Evolutionary conservation across 2,888 invertebrate species (phyloP), one percentile per base, ranked within the genome.

Genomic region (Augochlorella aurata): DNA sequence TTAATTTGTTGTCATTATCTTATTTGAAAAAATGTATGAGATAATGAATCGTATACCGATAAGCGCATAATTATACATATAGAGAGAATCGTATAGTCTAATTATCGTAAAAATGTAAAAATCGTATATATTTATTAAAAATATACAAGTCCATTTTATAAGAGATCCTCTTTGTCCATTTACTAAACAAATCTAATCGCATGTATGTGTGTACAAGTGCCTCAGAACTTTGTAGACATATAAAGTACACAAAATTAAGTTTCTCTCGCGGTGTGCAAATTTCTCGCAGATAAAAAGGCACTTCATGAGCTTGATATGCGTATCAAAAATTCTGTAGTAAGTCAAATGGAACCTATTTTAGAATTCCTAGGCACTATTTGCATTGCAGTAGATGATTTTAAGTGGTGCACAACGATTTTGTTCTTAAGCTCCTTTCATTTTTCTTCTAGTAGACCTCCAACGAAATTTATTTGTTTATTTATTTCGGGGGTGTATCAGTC

Each of bases 401-500:
- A 58, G 66, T 73, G 54, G 54, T 67, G 49, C 16, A 38, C 50
- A 16, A 45, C 24, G 54, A 69, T 24, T 24, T 24, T 58, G 24
- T 21, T 61, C 69, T 70, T 73, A 58, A 24, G 14, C 69, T 18
- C 29, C 45, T 1, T n/a, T 66, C 69, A 14, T 16, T 14, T 44
- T 21, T 14, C 2, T 14, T 73, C 14, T 44, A 44, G 2, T 24
- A 47, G n/a, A 24, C 18, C 49, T 29, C 0, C 14, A 44, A 3
- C 21, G 12, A 63, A 49, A n/a, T 74, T 90, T 58, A 7, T 21
- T 0, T 21, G 21, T 7, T 58, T 58, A 8, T 16, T 58, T 83
- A 90, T 84, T 93, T 93, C 18, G 89, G 83, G n/a, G 93, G 93
- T 14, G 93, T 90, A 21, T 93, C 92, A 5, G 92, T 90, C 72